Evolutionary conservation across 2,113 vertebrate species (phyloP).

Genomic region (Hippocampus zosterae): DNA sequence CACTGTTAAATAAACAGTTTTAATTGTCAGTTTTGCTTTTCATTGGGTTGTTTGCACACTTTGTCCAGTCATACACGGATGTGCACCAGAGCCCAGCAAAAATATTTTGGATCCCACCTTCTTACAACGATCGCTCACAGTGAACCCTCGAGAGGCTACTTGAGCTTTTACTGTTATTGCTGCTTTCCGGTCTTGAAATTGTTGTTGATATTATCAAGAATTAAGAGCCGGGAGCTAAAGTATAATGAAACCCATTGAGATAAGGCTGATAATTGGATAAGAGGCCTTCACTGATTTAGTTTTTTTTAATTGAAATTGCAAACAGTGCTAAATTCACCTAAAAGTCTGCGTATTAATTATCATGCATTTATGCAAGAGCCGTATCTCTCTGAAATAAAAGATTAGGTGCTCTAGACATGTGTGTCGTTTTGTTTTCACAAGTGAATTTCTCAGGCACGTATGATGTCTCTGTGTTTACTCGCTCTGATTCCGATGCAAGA

Average conservation of each 20-base stretch:
- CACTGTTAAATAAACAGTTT: background rate
- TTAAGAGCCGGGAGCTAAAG: background rate
- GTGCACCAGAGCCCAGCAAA: constrained; percentile 19
- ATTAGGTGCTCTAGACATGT: background rate
- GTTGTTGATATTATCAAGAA: background rate
- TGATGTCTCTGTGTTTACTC: background rate
- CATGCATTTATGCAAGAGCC: background rate
- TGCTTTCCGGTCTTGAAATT: background rate
- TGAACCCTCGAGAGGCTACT: background rate
- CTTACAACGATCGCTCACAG: background rate
- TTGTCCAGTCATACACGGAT: constrained; percentile 16
- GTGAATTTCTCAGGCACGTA: background rate
- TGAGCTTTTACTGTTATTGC: background rate
- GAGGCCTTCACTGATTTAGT: background rate
- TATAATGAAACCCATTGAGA: constrained; percentile 4
- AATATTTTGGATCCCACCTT: constrained; percentile 26
- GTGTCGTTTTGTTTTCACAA: constrained; percentile 1
- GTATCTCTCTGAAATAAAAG: background rate
- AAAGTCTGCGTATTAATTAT: background rate
- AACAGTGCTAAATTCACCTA: background rate
- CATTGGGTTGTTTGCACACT: constrained; percentile 22
- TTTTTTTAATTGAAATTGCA: background rate
- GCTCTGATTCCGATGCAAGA: background rate
- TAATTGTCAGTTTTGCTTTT: constrained; percentile 15
- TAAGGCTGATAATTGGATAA: constrained; percentile 3